Conservation (phyloP, 2,113 vertebrate genomes). For the sheep (Ovis aries) region ARS-UI_Ramb_v3.0 NC_056059.1:62973001-62973500, state of each 20-base stretch:
- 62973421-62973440: not conserved
- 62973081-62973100: not conserved
- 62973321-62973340: not conserved
- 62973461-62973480: not conserved
- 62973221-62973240: not conserved
- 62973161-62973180: not conserved
- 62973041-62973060: not conserved
- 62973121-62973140: not conserved
- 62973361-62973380: not conserved
- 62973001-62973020: not conserved
- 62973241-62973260: not conserved
- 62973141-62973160: not conserved
- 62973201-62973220: not conserved
- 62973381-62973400: not conserved
- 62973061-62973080: not conserved
- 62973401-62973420: not conserved
- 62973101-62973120: not conserved
- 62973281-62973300: not conserved
- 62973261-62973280: slow-evolving; percentile 20
- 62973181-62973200: not conserved
- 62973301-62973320: not conserved
- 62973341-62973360: not conserved
- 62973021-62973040: not conserved
- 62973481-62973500: not conserved
- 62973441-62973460: not conserved